Conservation (phyloP, 2,113 vertebrate species). For the Microcebus lehilahytsara region DNA sequence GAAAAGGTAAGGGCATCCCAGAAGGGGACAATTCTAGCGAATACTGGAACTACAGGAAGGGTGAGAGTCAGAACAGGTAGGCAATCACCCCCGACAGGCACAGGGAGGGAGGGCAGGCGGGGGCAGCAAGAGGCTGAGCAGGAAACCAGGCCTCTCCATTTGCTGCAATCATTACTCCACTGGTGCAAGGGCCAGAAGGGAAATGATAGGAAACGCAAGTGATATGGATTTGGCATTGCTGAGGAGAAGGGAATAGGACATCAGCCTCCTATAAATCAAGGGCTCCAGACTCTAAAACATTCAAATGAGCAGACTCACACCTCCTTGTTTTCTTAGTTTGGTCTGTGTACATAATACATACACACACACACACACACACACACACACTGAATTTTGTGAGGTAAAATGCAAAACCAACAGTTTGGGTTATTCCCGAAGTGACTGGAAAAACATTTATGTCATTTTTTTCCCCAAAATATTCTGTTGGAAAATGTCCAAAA, state of each 20-base stretch:
- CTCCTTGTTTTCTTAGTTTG: neutral
- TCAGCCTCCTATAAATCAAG: slow-evolving; percentile 43
- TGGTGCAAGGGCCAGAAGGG: neutral
- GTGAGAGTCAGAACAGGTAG: neutral
- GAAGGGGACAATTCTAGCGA: slow-evolving; percentile 54
- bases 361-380: neutral
- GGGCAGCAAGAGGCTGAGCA: neutral
- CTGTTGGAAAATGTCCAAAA: slow-evolving; percentile 24
- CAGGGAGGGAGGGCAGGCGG: too few species aligned
- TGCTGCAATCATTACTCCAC: slow-evolving; percentile 31
- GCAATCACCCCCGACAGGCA: neutral
- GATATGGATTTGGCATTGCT: slow-evolving; percentile 4
- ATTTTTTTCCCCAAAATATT: slow-evolving; percentile 24
- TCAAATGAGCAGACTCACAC: neutral
- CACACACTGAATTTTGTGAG: neutral
- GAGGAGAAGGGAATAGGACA: slow-evolving; percentile 26
- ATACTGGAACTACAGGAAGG: neutral
- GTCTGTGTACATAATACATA: neutral
- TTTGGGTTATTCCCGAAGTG: neutral
- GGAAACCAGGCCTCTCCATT: slow-evolving; percentile 44
- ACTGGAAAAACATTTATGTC: neutral
- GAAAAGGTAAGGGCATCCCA: slow-evolving; percentile 63
- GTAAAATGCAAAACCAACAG: neutral
- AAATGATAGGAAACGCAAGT: slow-evolving; percentile 9
- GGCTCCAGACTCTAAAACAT: neutral